A percentile compares a stretch with the other conserved stretches of the same genome.
Conservation (phyloP, 30 jellyfish, hydroid and myxozoan genomes). For the Turritopsis dohrnii region DNA sequence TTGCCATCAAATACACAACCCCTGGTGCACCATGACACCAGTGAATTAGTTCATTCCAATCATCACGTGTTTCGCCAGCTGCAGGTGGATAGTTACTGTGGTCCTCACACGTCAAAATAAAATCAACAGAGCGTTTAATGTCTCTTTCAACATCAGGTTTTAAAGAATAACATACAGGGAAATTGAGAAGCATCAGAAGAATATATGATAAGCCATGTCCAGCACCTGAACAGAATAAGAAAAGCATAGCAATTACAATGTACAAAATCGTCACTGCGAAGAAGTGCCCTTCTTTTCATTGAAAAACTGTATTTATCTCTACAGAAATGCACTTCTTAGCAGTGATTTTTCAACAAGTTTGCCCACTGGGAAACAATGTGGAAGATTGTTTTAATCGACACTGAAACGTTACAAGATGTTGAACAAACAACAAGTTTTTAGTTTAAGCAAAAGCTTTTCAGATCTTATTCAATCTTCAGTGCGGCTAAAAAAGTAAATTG, state of each 20-base stretch:
- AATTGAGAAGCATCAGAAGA: constrained; percentile 58
- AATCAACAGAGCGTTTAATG: constrained; percentile 76
- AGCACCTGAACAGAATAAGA: constrained; percentile 90
- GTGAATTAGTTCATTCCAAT: constrained; percentile 89
- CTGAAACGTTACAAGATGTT: no score
- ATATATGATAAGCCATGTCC: constrained; percentile 88
- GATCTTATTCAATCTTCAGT: no score
- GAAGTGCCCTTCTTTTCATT: no score
- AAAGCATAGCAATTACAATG: not conserved
- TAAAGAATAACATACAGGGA: constrained; percentile 67
- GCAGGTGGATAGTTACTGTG: constrained; percentile 89
- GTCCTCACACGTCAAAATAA: constrained; percentile 60
- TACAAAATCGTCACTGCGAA: no score
- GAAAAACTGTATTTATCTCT: no score
- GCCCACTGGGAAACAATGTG: no score
- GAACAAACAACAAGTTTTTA: no score
- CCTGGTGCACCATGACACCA: constrained; percentile 99
- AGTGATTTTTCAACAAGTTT: no score
- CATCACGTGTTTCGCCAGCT: constrained; percentile 83
- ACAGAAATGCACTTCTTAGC: no score
- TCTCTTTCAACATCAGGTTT: constrained; percentile 78
- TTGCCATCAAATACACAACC: constrained; percentile 63
- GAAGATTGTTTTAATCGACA: no score
- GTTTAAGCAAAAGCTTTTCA: no score
- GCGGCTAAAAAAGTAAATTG: no score